Conservation (phyloP, 2,888 invertebrate species). For the Acrocyrtus sp. region DNA sequence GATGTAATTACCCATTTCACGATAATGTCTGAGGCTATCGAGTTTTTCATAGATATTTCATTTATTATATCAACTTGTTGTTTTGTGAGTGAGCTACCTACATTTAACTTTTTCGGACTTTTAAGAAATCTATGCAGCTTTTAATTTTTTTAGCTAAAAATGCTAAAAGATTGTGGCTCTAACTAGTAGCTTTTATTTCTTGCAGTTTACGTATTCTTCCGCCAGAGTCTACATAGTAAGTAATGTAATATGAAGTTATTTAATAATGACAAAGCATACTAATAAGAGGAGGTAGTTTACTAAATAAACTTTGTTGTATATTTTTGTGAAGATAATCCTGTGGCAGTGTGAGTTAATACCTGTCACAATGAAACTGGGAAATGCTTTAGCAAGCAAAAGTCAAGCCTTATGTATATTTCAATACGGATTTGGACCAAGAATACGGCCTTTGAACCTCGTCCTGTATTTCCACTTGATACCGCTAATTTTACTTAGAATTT, state of each 20-base stretch:
- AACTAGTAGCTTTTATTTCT: background rate
- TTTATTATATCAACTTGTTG: slow-evolving; percentile 28
- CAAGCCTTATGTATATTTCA: slow-evolving; percentile 36
- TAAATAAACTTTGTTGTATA: no score
- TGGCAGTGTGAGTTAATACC: slow-evolving; percentile 29
- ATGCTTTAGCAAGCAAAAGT: slow-evolving; percentile 4
- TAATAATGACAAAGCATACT: no score
- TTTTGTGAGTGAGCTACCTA: slow-evolving; percentile 14
- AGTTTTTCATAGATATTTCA: slow-evolving; percentile 6
- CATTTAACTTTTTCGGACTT: background rate
- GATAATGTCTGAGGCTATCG: background rate
- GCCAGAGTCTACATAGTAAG: slow-evolving; percentile 12
- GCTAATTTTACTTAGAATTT: slow-evolving; percentile 11
- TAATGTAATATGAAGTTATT: no score
- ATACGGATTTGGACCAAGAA: slow-evolving; percentile 2
- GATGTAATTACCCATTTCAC: slow-evolving; percentile 6
- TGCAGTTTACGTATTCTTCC: slow-evolving; percentile 15
- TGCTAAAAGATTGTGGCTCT: no score
- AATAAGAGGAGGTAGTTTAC: no score
- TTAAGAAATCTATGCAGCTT: background rate
- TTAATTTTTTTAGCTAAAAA: no score
- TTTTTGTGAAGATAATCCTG: no score
- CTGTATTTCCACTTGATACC: slow-evolving; percentile 15
- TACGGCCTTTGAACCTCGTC: background rate
- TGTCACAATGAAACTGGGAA: background rate